Evolutionary conservation across 2,888 invertebrate genomes (phyloP).

Genomic region (Liopterus haemorrhoidalis): DNA sequence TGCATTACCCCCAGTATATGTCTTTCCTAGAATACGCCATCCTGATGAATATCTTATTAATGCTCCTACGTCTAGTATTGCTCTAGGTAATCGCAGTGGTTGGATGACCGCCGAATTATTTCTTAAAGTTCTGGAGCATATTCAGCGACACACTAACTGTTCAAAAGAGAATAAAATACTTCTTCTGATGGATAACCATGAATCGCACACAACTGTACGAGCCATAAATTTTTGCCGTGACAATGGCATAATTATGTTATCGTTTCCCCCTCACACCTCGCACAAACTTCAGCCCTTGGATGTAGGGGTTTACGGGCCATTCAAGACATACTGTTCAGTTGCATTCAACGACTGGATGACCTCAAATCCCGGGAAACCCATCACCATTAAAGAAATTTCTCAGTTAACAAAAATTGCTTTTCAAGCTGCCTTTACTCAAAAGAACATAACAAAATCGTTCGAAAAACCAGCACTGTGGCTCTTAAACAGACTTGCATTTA

Average conservation of each 20-base stretch:
- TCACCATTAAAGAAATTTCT: constrained; percentile 30
- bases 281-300: constrained; percentile 38
- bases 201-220: constrained; percentile 35
- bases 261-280: constrained; percentile 38
- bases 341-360: constrained; percentile 29
- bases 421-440: no score
- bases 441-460: constrained; percentile 30
- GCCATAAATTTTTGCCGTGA: constrained; percentile 36
- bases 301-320: constrained; percentile 34
- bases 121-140: constrained; percentile 33
- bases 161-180: constrained; percentile 32
- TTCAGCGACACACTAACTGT: constrained; percentile 26
- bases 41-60: constrained; percentile 21
- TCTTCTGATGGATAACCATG: constrained; percentile 37
- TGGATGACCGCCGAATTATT: constrained; percentile 29
- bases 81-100: constrained; percentile 20
- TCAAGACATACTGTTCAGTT: constrained; percentile 34
- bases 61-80: constrained; percentile 23
- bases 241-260: constrained; percentile 38
- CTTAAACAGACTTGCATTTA: constrained; percentile 28
- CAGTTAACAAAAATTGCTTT: constrained; percentile 25
- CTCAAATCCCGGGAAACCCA: constrained; percentile 34
- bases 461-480: constrained; percentile 31
- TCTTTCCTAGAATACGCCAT: constrained; percentile 3
- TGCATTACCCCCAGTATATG: no score